These are phyloP conservation scores for Triplophysa rosa DNA, from an alignment of 2,113 vertebrate species.

Conservation along the genomic window DNA sequence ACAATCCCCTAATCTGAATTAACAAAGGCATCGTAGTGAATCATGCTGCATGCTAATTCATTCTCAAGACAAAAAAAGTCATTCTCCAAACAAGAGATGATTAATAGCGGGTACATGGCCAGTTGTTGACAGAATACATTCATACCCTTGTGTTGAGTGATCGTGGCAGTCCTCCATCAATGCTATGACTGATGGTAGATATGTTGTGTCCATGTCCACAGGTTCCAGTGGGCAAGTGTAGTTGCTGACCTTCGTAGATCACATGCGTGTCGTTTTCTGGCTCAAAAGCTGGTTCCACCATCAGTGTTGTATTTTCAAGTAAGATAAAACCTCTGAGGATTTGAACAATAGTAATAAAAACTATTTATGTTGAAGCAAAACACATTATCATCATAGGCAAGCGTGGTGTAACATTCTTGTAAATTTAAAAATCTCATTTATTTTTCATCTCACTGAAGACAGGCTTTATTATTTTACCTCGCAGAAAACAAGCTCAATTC, in stretches of 20 bases:
- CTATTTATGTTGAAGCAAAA: neutral
- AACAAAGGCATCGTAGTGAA: conserved; percentile 39
- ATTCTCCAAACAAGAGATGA: conserved; percentile 5
- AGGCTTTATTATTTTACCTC: neutral
- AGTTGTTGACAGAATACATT: conserved; percentile 2
- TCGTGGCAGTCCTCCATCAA: conserved; percentile 46
- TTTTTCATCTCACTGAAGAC: neutral
- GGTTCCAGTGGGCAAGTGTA: conserved; percentile 74
- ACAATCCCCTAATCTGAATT: conserved; percentile 28
- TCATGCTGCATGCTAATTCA: conserved; percentile 39
- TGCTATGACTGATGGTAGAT: conserved; percentile 50
- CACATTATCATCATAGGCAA: neutral
- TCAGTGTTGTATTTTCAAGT: conserved; percentile 79
- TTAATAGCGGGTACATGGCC: neutral
- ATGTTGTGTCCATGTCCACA: conserved; percentile 81
- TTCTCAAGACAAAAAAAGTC: conserved; percentile 27
- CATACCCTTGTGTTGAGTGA: conserved; percentile 81
- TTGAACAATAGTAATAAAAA: neutral
- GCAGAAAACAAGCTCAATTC: no score
- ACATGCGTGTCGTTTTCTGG: conserved; percentile 70
- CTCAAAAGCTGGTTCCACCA: conserved; percentile 82
- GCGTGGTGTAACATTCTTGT: no score
- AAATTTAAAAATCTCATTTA: no score
- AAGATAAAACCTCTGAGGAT: conserved; percentile 85
- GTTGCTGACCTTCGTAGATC: conserved; percentile 79